These are phyloP conservation scores for Trichosurus vulpecula DNA, from an alignment of 2,797 vertebrate species.

Conservation along the genomic window DNA sequence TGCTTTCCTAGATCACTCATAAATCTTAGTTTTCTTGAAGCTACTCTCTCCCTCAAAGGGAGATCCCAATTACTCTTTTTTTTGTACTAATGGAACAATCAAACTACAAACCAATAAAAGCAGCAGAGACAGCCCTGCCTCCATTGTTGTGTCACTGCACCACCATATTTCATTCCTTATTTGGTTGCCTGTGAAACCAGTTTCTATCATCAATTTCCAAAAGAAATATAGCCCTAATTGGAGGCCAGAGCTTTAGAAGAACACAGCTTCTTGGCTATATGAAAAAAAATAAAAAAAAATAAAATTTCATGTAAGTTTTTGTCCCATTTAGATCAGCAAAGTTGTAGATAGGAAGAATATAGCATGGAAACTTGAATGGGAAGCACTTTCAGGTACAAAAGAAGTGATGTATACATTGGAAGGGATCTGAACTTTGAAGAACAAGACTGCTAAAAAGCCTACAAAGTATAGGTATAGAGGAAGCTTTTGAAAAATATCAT, in stretches of 20 bases:
- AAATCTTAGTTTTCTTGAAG: slow-evolving; percentile 65
- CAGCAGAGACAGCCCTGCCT: slow-evolving; percentile 55
- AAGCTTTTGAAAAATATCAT: neutral
- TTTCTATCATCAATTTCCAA: slow-evolving; percentile 69
- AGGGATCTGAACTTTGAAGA: neutral
- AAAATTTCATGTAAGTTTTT: neutral
- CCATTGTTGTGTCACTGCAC: slow-evolving; percentile 51
- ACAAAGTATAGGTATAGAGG: neutral
- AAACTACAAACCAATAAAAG: slow-evolving; percentile 68
- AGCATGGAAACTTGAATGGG: neutral
- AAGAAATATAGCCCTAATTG: slow-evolving; percentile 48
- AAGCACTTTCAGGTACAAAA: neutral
- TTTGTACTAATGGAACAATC: slow-evolving; percentile 56
- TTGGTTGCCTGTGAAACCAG: slow-evolving; percentile 61
- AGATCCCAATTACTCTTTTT: slow-evolving; percentile 73
- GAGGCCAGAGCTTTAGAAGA: slow-evolving; percentile 52
- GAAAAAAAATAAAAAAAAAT: slow-evolving; percentile 45
- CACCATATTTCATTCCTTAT: slow-evolving; percentile 66
- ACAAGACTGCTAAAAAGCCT: neutral
- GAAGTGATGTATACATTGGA: neutral
- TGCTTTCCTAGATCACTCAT: slow-evolving; percentile 41
- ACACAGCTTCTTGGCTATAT: slow-evolving; percentile 51
- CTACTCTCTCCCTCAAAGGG: slow-evolving; percentile 68
- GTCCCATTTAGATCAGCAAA: neutral
- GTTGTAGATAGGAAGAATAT: neutral